Evolutionary conservation across 1,140 invertebrate genomes (phyloP), one percentile per base, ranked within the genome.

Genomic region (Drosophila chauvacae): DNA sequence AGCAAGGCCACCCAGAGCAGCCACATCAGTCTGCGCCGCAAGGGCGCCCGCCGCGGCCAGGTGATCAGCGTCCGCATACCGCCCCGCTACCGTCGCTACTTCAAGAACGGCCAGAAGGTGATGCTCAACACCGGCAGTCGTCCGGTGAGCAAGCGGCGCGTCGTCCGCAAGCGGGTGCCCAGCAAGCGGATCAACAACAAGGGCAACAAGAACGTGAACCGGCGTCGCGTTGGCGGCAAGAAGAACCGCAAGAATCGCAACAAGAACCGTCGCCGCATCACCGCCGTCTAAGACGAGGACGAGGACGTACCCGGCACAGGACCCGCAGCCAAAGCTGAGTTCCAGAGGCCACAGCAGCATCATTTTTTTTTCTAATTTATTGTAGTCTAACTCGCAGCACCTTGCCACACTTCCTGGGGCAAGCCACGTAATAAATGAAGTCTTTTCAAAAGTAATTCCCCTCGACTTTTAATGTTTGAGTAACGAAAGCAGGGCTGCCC

Each of bases 41-140:
- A 86, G 65, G 82, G 77, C 16, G 59, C 50, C 6, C 86, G 91
- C 14, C 82, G 82, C n/a, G 91, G 91, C 10, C 84, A 83, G 55
- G 75, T 80, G 59, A 80, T 92, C 44, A 86, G 81, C 30, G 91
- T 92, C 0, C 79, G 91, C 6, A 86, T 92, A 7, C 91, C 91
- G 6, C 75, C 87, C 1, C 76, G 83, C 4, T 92, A 92, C 28
- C 77, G 91, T n/a, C 77, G 85, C 57, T 92, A 92, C 57, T 92
- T 92, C 80, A 91, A 92, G 75, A 92, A 91, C 47, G 91, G 91
- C 18, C 91, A 92, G 62, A 88, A 81, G 55, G 91, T 92, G 23
- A 90, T 92, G 84, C 70, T 92, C 18, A 91, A 91, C 47, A 86
- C 87, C 14, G 77, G 75, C 48, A 71, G 59, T 7, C 74, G 90